These are phyloP conservation scores for Sesamia nonagrioides DNA, from an alignment of 1,140 invertebrate species.

Conservation along the genomic window DNA sequence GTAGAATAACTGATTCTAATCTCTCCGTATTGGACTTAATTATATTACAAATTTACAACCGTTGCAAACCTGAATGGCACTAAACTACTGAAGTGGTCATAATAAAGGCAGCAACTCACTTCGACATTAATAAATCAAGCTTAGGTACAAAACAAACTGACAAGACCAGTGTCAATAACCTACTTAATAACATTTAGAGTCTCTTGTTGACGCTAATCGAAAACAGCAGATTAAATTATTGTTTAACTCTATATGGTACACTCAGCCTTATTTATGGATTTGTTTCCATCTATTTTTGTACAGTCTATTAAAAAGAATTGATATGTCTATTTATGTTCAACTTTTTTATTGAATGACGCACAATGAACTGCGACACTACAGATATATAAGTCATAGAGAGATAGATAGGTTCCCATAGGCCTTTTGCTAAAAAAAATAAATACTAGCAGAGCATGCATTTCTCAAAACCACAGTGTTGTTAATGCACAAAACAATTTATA, in stretches of 20 bases:
- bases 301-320: background rate
- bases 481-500: background rate
- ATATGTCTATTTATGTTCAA: background rate
- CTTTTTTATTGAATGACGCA: slow-evolving; percentile 25
- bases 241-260: slow-evolving; percentile 2
- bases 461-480: too few relatives aligned
- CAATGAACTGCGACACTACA: background rate
- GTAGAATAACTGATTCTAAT: background rate
- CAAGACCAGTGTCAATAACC: slow-evolving; percentile 18
- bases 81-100: background rate
- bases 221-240: slow-evolving; percentile 20
- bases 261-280: slow-evolving; percentile 19
- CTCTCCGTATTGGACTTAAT: slow-evolving; percentile 1
- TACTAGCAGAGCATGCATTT: background rate
- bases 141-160: background rate
- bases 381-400: background rate
- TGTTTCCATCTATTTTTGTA: slow-evolving; percentile 14
- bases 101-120: slow-evolving; percentile 15
- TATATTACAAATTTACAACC: background rate
- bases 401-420: background rate
- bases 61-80: background rate
- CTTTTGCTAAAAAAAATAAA: too few relatives aligned
- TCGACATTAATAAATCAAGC: slow-evolving; percentile 2
- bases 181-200: background rate
- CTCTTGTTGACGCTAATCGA: slow-evolving; percentile 12